Conservation (phyloP, 1,140 invertebrate genomes). For the Aphis gossypii region DNA sequence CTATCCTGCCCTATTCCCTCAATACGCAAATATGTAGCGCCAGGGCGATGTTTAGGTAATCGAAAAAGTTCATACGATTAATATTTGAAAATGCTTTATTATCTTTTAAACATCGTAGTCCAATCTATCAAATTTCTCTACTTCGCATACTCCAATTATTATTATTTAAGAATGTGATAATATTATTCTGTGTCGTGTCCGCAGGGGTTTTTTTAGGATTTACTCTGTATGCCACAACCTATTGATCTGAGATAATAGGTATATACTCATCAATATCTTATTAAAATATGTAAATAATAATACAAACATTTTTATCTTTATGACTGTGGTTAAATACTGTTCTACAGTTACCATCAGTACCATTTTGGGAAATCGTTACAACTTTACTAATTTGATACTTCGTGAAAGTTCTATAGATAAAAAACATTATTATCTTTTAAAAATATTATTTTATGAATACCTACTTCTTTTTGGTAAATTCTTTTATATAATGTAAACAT, state of each 20-base stretch:
- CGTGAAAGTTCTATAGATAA: neutral
- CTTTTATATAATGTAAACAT: neutral
- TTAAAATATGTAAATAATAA: neutral
- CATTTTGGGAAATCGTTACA: neutral
- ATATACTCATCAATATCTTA: neutral
- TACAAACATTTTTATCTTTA: neutral
- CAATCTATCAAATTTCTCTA: neutral
- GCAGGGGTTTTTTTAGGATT: neutral
- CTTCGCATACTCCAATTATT: neutral
- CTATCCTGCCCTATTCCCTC: neutral
- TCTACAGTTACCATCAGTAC: neutral
- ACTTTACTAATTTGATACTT: constrained; percentile 13
- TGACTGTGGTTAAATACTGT: neutral
- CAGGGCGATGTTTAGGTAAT: neutral
- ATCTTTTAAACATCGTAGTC: neutral
- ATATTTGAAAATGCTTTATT: neutral
- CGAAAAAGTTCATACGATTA: neutral
- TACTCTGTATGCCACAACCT: neutral
- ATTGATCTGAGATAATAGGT: neutral
- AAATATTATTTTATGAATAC: neutral
- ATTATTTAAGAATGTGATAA: neutral
- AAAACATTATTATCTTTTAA: neutral
- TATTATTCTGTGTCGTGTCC: neutral
- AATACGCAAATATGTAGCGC: neutral
- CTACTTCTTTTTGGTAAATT: neutral